Base-by-base conservation (phyloP, 2,888 invertebrate species). In the Drosophila anomalipes region DNA sequence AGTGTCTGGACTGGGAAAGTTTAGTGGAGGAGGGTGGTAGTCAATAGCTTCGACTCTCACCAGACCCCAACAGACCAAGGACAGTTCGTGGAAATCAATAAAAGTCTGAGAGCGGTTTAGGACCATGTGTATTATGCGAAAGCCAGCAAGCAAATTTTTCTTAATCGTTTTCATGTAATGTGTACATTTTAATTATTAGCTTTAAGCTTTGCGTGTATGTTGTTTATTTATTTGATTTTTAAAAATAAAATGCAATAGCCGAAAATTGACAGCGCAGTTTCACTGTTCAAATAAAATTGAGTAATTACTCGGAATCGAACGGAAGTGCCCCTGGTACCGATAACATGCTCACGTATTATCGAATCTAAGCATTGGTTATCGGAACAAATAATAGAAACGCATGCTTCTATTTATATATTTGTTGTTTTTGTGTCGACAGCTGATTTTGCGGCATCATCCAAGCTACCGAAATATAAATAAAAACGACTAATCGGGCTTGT, bases 1-100 rank as follows among this genome's bases (percentile, higher is more conserved):
- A 78, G 14, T 84, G 85, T 44, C n/a, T 81, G 22, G 82, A 79
- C 30, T 79, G 68, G 82, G 79, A 69, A 28, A 69, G 41, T 19
- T 69, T 78, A 35, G 37, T 73, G 44, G 44, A 62, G 9, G 65
- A 81, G 22, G 30, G 49, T 26, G 39, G 53, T 22, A 57, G 47
- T 32, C 28, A 61, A 59, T 37, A 59, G 14, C 1, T 35, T 47
- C 4, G 33, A 41, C 19, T 22, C 3, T 37, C 9, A 16, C 37
- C 6, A 16, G 6, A 35, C 16, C 19, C 30, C 49, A 52, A 54
- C n/a, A n/a, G 16, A 47, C 10, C 47, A 54, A 60, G 41, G n/a
- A 74, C 59, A 68, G 49, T 53, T 44, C 49, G 60, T 59, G 51
- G 14, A 26, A 26, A 16, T 47, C 37, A 47, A 44, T 47, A 28